Conservation (phyloP, 1,140 invertebrate genomes). For the Vanessa tameamea region DNA sequence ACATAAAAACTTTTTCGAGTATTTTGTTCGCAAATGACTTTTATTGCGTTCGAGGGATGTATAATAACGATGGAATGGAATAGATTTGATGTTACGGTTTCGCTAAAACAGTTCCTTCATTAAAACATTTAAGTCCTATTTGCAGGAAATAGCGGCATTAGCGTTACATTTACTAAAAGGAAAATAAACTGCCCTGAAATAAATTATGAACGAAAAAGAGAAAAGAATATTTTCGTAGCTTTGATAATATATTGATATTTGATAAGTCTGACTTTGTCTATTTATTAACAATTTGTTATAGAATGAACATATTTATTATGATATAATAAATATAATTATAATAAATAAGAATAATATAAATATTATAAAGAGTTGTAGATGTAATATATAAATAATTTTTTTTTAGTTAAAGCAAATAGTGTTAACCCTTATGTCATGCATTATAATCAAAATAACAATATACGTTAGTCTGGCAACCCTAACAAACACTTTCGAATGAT, state of each 20-base stretch:
- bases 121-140: slow-evolving; percentile 39
- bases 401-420: too few species aligned
- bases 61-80: slow-evolving; percentile 45
- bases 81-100: slow-evolving; percentile 41
- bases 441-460: too few species aligned
- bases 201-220: slow-evolving; percentile 16
- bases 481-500: too few species aligned
- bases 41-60: slow-evolving; percentile 54
- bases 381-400: too few species aligned
- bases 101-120: slow-evolving; percentile 38
- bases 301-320: too few species aligned
- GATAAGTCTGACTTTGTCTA: background rate
- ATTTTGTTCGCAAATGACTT: slow-evolving; percentile 72
- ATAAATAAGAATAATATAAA: too few species aligned
- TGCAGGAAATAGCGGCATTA: slow-evolving; percentile 32
- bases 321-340: too few species aligned
- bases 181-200: slow-evolving; percentile 31
- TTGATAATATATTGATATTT: background rate
- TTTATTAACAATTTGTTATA: too few species aligned
- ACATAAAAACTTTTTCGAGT: slow-evolving; percentile 70
- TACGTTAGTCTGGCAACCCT: too few species aligned
- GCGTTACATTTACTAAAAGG: slow-evolving; percentile 35
- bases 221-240: background rate
- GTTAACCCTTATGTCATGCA: too few species aligned
- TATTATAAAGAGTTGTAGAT: too few species aligned